These are phyloP conservation scores for Alces alces DNA, from an alignment of 2,113 vertebrate genomes.

Conservation along the genomic window DNA sequence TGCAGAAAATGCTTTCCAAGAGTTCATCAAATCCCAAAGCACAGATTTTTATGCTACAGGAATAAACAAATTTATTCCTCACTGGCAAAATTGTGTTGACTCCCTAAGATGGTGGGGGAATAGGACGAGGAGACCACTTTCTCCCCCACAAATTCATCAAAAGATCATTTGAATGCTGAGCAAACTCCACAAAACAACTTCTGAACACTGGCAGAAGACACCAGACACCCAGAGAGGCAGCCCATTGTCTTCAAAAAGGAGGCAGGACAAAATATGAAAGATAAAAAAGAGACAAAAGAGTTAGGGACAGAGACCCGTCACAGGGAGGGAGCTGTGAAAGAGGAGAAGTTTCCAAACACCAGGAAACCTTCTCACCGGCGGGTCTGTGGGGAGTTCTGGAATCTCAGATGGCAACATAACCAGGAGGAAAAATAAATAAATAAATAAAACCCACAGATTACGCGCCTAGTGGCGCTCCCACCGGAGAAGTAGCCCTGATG, in stretches of 20 bases:
- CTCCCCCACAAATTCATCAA: not conserved
- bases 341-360: not conserved
- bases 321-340: not conserved
- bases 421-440: not conserved
- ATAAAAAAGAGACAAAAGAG: not conserved
- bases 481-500: fast-evolving
- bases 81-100: not conserved
- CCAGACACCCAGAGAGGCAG: not conserved
- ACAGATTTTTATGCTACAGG: not conserved
- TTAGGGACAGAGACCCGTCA: not conserved
- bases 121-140: not conserved
- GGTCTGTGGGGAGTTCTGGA: not conserved
- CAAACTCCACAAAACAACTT: not conserved
- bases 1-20: not conserved
- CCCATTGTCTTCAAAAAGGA: not conserved
- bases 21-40: not conserved
- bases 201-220: not conserved
- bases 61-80: not conserved
- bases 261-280: not conserved
- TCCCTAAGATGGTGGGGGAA: not conserved
- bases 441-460: not conserved
- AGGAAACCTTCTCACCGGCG: not conserved
- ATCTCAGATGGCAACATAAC: not conserved
- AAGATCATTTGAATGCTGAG: not conserved
- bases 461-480: not conserved